phyloP scores from a whole-genome alignment of 2,888 invertebrate species.

The Helobdella robusta region DNA sequence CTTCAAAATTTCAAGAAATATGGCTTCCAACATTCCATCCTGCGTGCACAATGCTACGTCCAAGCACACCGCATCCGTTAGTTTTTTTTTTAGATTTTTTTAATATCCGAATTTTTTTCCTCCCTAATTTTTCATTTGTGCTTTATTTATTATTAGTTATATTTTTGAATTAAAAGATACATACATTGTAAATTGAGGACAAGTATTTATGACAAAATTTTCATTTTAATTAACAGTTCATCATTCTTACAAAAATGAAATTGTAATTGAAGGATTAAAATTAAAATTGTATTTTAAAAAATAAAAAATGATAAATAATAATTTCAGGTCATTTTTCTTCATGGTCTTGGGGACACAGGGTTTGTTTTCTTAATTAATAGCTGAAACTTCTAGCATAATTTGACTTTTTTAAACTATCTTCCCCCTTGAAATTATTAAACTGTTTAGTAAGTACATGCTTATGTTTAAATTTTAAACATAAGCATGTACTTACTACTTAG shows the following conservation, averaged over 20 bases:
- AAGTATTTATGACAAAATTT: not conserved
- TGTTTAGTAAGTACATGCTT: too few relatives aligned
- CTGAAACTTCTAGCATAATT: too few relatives aligned
- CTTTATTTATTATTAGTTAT: too few relatives aligned
- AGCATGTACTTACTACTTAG: too few relatives aligned
- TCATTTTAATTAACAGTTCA: not conserved
- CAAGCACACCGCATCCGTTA: slow-evolving; percentile 37
- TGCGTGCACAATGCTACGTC: slow-evolving; percentile 34
- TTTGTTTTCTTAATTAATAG: too few relatives aligned
- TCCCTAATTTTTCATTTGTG: too few relatives aligned
- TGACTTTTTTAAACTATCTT: too few relatives aligned
- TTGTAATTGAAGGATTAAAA: not conserved
- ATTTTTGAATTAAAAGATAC: too few relatives aligned
- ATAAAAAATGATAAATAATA: slow-evolving; percentile 24
- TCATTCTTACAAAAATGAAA: not conserved
- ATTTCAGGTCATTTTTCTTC: slow-evolving; percentile 84
- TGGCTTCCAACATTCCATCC: slow-evolving; percentile 26
- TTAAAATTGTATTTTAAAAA: too few relatives aligned
- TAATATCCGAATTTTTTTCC: not conserved
- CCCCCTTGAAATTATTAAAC: too few relatives aligned
- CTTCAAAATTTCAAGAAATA: slow-evolving; percentile 23
- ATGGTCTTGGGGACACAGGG: slow-evolving; percentile 92
- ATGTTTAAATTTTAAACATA: too few relatives aligned
- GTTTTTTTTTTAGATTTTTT: slow-evolving; percentile 17
- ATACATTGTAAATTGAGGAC: not conserved